A percentile compares a stretch with the other conserved stretches of the same genome.
Evolutionary conservation across 2,113 vertebrate species (phyloP).

Genomic region (Oryzias javanicus): DNA sequence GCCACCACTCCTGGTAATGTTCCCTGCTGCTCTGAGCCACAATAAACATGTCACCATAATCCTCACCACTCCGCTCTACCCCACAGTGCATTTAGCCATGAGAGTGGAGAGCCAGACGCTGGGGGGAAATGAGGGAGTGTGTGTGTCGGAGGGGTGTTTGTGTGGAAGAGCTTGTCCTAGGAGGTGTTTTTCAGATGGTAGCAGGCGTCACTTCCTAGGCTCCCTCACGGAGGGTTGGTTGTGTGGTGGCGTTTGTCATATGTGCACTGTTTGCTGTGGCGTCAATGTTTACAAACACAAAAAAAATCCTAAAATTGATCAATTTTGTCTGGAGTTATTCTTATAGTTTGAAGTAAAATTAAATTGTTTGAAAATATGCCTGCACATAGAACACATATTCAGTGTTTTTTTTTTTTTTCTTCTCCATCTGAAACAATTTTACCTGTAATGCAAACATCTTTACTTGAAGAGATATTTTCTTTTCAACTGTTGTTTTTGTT

Average conservation of each 20-base stretch:
- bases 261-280: slow-evolving; percentile 19
- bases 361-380: no score
- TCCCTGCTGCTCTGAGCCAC: slow-evolving; percentile 78
- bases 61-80: slow-evolving; percentile 91
- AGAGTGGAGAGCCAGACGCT: slow-evolving; percentile 84
- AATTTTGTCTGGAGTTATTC: neutral
- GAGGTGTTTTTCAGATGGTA: slow-evolving; percentile 44
- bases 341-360: neutral
- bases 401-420: neutral
- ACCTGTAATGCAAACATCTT: neutral
- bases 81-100: slow-evolving; percentile 83
- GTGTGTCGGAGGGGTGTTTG: slow-evolving; percentile 36
- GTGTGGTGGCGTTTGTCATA: slow-evolving; percentile 27
- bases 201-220: slow-evolving; percentile 65
- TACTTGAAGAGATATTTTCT: slow-evolving; percentile 20
- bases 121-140: slow-evolving; percentile 79
- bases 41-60: slow-evolving; percentile 98
- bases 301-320: neutral
- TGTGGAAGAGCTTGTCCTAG: slow-evolving; percentile 24
- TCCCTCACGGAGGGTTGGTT: slow-evolving; percentile 42
- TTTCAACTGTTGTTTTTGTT: slow-evolving; percentile 19
- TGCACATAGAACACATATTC: neutral
- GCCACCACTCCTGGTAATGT: slow-evolving; percentile 69
- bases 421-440: neutral
- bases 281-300: neutral